These are phyloP conservation scores for Argyresthia albistria DNA, from an alignment of 2,888 invertebrate genomes.

Conservation along the genomic window DNA sequence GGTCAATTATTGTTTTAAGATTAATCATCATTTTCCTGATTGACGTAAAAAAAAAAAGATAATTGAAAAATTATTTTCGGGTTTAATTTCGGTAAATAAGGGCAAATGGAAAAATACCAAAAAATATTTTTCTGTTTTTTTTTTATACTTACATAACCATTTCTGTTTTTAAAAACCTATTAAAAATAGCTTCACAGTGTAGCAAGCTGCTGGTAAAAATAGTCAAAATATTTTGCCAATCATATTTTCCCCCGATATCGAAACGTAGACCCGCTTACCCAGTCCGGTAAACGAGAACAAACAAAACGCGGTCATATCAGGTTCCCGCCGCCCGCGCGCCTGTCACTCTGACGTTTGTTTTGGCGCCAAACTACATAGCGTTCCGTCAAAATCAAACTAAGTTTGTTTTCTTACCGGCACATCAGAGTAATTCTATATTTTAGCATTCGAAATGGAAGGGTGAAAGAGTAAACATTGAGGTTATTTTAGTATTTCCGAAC, in stretches of 20 bases:
- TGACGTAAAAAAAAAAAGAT: too few relatives aligned
- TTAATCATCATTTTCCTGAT: too few relatives aligned
- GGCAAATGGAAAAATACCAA: too few relatives aligned
- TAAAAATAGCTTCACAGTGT: too few relatives aligned
- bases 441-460: conserved; percentile 63
- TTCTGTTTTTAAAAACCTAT: too few relatives aligned
- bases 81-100: too few relatives aligned
- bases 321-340: conserved; percentile 68
- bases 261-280: conserved; percentile 56
- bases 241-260: too few relatives aligned
- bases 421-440: conserved; percentile 70
- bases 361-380: conserved; percentile 72
- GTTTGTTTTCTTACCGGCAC: conserved; percentile 69
- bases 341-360: conserved; percentile 71
- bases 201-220: too few relatives aligned
- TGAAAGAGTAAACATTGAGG: conserved; percentile 66
- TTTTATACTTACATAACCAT: too few relatives aligned
- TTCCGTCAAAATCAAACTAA: conserved; percentile 44
- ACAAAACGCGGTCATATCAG: conserved; percentile 57
- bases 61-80: too few relatives aligned
- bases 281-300: conserved; percentile 50
- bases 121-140: too few relatives aligned
- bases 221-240: conserved; percentile 14
- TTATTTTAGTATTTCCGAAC: conserved; percentile 34
- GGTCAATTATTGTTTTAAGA: too few relatives aligned